Evolutionary conservation across 2,113 vertebrate species (phyloP).

Genomic region (Albula goreensis): DNA sequence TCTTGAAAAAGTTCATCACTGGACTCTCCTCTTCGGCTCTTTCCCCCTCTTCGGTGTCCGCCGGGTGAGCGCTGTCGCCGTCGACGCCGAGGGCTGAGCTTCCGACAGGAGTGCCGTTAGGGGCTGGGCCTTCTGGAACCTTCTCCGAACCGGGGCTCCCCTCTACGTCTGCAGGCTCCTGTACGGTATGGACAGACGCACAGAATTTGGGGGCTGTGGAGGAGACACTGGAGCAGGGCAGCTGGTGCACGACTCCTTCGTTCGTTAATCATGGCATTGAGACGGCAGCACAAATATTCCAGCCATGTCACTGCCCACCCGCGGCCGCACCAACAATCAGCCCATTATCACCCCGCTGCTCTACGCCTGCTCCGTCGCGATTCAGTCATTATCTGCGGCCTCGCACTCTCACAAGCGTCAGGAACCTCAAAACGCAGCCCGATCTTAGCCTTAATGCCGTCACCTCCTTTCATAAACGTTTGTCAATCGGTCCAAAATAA

Average conservation of each 20-base stretch:
- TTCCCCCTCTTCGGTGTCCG: constrained; percentile 52
- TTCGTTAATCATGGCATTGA: constrained; percentile 74
- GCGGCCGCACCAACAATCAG: constrained; percentile 68
- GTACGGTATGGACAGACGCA: constrained; percentile 52
- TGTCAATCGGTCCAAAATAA: not conserved
- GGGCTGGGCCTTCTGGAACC: constrained; percentile 43
- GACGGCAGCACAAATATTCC: constrained; percentile 69
- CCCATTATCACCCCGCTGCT: constrained; percentile 69
- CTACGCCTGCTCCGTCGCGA: constrained; percentile 71
- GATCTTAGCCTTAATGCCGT: not conserved
- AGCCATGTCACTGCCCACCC: constrained; percentile 80
- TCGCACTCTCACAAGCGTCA: constrained; percentile 50
- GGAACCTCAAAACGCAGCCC: constrained; percentile 38
- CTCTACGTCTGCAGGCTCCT: constrained; percentile 60
- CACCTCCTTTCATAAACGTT: constrained; percentile 14
- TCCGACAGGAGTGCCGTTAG: constrained; percentile 36
- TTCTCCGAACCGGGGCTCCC: constrained; percentile 46
- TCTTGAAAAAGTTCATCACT: constrained; percentile 99
- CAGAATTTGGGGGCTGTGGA: constrained; percentile 57
- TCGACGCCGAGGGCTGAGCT: constrained; percentile 36
- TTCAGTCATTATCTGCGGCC: constrained; percentile 72
- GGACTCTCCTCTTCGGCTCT: constrained; percentile 64
- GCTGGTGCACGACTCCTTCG: constrained; percentile 63
- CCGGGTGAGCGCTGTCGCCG: constrained; percentile 33
- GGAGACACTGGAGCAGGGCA: constrained; percentile 51